phyloP scores from a whole-genome alignment of 2,797 vertebrate species.

The Setipinna tenuifilis region DNA sequence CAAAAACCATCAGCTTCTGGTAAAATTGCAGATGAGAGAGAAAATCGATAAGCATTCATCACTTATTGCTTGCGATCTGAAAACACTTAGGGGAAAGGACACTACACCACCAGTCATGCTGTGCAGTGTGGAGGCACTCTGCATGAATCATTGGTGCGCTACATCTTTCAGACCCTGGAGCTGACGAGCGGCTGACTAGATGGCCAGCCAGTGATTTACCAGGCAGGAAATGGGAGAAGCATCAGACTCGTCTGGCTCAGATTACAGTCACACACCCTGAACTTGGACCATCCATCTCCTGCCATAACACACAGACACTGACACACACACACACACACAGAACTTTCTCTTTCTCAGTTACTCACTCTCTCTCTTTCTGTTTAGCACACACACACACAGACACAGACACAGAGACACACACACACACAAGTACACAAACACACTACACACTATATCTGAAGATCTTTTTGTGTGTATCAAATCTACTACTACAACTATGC shows the following conservation, averaged over 20 bases:
- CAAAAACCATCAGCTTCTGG: conserved; percentile 14
- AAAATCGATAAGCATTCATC: conserved; percentile 38
- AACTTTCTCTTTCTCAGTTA: not conserved
- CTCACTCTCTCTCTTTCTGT: too few species aligned
- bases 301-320: not conserved
- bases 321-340: not conserved
- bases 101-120: conserved; percentile 56
- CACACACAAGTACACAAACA: too few species aligned
- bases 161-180: conserved; percentile 36
- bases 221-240: conserved; percentile 68
- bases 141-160: conserved; percentile 40
- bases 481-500: too few species aligned
- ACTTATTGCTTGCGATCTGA: conserved; percentile 43
- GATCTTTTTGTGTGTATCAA: too few species aligned
- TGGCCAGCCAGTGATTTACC: conserved; percentile 70
- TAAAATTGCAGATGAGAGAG: not conserved
- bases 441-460: too few species aligned
- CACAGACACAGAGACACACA: too few species aligned
- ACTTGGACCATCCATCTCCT: not conserved
- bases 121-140: conserved; percentile 63
- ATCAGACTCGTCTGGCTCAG: conserved; percentile 56
- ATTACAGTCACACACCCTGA: conserved; percentile 58
- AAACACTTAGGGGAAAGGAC: conserved; percentile 55
- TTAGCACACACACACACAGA: too few species aligned
- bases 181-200: conserved; percentile 53